phyloP scores from a whole-genome alignment of 1,140 invertebrate genomes.

The Ruditapes philippinarum region DNA sequence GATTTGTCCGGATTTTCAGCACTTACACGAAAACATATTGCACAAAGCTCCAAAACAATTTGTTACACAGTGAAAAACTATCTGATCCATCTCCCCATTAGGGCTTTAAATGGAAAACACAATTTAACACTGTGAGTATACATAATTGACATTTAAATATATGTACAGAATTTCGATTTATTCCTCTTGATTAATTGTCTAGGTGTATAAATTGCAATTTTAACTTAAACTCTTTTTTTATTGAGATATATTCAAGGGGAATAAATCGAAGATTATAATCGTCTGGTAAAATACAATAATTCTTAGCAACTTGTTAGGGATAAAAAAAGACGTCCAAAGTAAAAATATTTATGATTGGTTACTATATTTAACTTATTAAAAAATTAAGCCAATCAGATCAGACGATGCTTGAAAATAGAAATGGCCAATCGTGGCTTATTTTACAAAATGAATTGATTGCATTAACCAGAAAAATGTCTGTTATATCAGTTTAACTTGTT shows the following conservation, averaged over 20 bases:
- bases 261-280: too few relatives aligned
- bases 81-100: not conserved
- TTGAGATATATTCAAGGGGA: too few relatives aligned
- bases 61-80: not conserved
- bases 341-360: too few relatives aligned
- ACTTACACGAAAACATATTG: constrained; percentile 18
- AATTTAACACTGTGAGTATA: not conserved
- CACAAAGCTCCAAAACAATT: constrained; percentile 23
- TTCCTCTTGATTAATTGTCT: too few relatives aligned
- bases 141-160: not conserved
- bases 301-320: too few relatives aligned
- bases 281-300: too few relatives aligned
- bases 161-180: not conserved
- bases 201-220: too few relatives aligned
- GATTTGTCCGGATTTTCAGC: not conserved
- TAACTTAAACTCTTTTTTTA: too few relatives aligned
- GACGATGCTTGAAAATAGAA: too few relatives aligned
- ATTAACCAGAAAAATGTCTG: not conserved
- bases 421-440: not conserved
- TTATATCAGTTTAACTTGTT: not conserved
- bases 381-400: too few relatives aligned
- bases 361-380: too few relatives aligned
- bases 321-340: too few relatives aligned
- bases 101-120: not conserved
- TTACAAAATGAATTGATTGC: not conserved